Evolutionary conservation across 2,113 vertebrate genomes (phyloP).

Genomic region (Acanthisitta chloris): DNA sequence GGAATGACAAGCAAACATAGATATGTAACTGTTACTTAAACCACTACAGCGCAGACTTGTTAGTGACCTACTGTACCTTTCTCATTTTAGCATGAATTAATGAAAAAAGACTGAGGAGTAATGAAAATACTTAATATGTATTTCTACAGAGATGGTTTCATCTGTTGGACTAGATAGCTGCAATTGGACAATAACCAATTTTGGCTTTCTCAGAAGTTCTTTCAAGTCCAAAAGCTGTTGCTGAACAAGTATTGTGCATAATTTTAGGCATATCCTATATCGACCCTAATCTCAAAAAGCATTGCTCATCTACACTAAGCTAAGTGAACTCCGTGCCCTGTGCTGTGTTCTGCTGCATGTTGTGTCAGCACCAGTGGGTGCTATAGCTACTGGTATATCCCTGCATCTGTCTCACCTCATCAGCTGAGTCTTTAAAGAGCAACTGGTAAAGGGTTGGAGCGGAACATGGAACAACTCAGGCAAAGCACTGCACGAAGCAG

Average conservation of each 20-base stretch:
- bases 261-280: background rate
- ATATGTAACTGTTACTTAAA: background rate
- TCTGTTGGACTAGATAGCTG: background rate
- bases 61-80: background rate
- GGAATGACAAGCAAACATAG: background rate
- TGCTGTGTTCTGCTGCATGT: background rate
- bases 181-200: background rate
- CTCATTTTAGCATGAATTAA: background rate
- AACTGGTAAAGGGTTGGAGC: background rate
- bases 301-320: background rate
- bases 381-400: constrained; percentile 25
- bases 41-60: background rate
- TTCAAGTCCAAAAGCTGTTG: background rate
- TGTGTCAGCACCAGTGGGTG: constrained; percentile 58
- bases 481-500: rapidly evolving
- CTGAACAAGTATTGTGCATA: background rate
- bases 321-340: background rate
- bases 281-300: background rate
- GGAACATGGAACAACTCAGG: background rate
- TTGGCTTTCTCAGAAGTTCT: background rate
- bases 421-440: background rate
- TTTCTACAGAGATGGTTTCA: background rate
- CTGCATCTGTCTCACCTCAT: background rate
- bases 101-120: background rate
- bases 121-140: background rate